phyloP scores from a whole-genome alignment of 2,888 invertebrate species.

The Sicus ferrugineus region DNA sequence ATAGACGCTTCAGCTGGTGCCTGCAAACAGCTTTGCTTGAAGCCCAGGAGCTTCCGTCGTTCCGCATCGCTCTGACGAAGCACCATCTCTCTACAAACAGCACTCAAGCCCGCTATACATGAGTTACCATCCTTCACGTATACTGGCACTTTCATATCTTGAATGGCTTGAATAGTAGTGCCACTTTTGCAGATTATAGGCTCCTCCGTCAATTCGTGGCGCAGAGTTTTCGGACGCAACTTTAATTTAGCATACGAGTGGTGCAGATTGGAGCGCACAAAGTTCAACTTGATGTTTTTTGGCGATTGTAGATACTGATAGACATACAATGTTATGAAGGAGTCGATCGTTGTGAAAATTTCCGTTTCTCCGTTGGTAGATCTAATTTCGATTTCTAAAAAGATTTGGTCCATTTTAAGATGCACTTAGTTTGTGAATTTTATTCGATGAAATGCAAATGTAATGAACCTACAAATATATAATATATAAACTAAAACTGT shows the following conservation, averaged over 20 bases:
- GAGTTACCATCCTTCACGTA: conserved; percentile 69
- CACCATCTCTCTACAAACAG: conserved; percentile 72
- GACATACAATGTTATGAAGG: conserved; percentile 71
- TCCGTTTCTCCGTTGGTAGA: conserved; percentile 54
- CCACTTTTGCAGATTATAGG: conserved; percentile 56
- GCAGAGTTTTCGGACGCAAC: conserved; percentile 50
- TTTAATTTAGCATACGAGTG: conserved; percentile 46
- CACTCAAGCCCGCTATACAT: conserved; percentile 80
- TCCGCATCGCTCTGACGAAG: conserved; percentile 58
- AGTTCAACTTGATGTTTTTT: conserved; percentile 65
- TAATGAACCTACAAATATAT: not conserved
- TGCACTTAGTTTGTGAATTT: not conserved
- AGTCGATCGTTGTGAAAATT: conserved; percentile 69
- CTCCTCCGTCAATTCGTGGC: conserved; percentile 55
- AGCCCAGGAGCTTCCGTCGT: conserved; percentile 71
- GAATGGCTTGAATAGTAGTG: conserved; percentile 52
- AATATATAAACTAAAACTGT: not conserved
- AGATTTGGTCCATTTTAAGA: conserved; percentile 55
- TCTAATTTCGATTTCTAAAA: conserved; percentile 59
- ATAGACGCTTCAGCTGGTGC: conserved; percentile 85
- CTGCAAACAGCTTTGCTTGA: conserved; percentile 79
- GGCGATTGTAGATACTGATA: conserved; percentile 69
- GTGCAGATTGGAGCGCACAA: conserved; percentile 48
- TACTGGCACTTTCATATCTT: conserved; percentile 70
- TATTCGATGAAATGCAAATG: not conserved